These are phyloP conservation scores for Phalacrocorax pelagicus DNA, from an alignment of 2,113 vertebrate genomes.

Conservation along the genomic window DNA sequence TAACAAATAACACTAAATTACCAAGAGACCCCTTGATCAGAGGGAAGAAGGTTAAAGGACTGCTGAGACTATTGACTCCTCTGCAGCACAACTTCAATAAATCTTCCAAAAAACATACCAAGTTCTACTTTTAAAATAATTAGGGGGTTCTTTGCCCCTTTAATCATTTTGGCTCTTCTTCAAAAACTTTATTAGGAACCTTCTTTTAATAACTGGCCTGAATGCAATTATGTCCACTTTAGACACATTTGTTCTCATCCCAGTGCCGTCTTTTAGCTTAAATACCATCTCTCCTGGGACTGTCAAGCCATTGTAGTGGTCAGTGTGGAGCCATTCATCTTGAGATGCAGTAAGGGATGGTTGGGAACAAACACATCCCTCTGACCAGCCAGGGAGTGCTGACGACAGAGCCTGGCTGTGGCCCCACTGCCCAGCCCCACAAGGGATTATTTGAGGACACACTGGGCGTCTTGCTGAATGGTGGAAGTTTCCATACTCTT, in stretches of 20 bases:
- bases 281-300: neutral
- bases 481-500: neutral
- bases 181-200: neutral
- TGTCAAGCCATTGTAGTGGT: neutral
- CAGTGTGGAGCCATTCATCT: conserved; percentile 7
- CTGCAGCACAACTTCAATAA: neutral
- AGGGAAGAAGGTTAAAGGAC: neutral
- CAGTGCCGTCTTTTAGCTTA: neutral
- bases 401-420: neutral
- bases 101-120: neutral
- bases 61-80: neutral
- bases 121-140: neutral
- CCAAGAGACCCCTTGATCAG: neutral
- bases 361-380: conserved; percentile 3
- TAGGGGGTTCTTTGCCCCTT: neutral
- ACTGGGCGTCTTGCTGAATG: neutral
- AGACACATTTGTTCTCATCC: neutral
- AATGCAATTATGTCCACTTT: neutral
- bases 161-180: neutral
- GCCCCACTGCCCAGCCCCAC: neutral
- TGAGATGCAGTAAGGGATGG: neutral
- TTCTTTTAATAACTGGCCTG: neutral
- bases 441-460: conserved; percentile 20
- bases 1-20: neutral
- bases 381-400: neutral